A percentile compares a stretch with the other conserved stretches of the same genome.
Evolutionary conservation across 2,113 vertebrate species (phyloP).

Genomic region (Tiliqua scincoides): DNA sequence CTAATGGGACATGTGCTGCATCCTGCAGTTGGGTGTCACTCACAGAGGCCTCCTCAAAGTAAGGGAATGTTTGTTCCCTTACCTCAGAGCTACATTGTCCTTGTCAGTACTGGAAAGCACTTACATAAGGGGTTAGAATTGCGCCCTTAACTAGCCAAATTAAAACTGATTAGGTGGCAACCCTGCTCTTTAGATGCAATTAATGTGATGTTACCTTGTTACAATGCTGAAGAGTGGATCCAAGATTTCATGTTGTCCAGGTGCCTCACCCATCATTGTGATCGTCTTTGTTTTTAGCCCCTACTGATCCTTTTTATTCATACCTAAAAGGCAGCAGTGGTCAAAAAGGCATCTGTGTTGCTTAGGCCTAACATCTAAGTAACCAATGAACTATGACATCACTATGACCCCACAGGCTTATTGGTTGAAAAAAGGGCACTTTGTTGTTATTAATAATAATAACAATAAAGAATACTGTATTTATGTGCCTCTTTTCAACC

Average conservation of each 20-base stretch:
- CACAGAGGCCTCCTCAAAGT: no score
- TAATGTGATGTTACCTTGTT: slow-evolving; percentile 34
- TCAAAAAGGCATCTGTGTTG: slow-evolving; percentile 28
- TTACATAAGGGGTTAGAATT: no score
- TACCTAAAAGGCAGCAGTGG: slow-evolving; percentile 33
- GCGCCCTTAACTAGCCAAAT: not conserved
- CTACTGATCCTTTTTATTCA: slow-evolving; percentile 5
- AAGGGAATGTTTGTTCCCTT: no score
- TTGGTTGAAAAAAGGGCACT: not conserved
- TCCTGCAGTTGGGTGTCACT: no score
- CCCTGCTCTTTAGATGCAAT: not conserved
- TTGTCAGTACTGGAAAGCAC: no score
- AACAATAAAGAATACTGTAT: no score
- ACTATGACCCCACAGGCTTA: not conserved
- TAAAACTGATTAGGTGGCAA: not conserved
- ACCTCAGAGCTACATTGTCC: no score
- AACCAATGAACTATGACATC: slow-evolving; percentile 7
- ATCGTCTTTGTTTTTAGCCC: slow-evolving; percentile 10
- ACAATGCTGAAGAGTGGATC: slow-evolving; percentile 44
- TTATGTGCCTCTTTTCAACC: no score
- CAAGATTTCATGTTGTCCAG: slow-evolving; percentile 37
- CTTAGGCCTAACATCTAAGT: slow-evolving; percentile 8
- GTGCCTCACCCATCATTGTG: slow-evolving; percentile 6
- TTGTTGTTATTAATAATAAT: no score
- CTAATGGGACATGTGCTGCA: no score